Conservation (phyloP, 2,888 invertebrate genomes). For the Onthophagus sagittarius region DNA sequence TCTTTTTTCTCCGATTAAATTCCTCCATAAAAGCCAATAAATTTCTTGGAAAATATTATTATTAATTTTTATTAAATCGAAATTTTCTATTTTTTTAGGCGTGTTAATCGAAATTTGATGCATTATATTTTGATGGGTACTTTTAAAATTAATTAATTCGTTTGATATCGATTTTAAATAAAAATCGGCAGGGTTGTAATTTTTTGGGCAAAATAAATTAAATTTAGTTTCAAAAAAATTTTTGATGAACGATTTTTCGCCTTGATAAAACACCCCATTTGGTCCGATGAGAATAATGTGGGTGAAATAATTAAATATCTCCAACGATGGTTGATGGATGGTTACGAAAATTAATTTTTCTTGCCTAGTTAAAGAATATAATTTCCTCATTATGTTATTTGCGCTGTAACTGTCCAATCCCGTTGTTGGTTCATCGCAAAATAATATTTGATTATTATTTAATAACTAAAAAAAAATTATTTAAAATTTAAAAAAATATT, state of each 20-base stretch:
- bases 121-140: conserved; percentile 30
- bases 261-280: conserved; percentile 76
- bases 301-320: conserved; percentile 79
- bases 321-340: conserved; percentile 88
- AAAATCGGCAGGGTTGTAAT: conserved; percentile 84
- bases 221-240: conserved; percentile 46
- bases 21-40: conserved; percentile 67
- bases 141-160: not conserved
- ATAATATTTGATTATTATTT: conserved; percentile 82
- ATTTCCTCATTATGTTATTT: conserved; percentile 68
- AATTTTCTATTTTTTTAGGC: not conserved
- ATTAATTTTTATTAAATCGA: not conserved
- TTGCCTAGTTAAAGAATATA: conserved; percentile 60
- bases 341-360: conserved; percentile 82
- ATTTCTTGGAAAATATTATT: conserved; percentile 58
- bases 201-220: conserved; percentile 64
- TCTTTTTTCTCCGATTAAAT: conserved; percentile 60
- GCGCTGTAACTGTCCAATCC: conserved; percentile 90
- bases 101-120: conserved; percentile 32
- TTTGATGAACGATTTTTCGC: conserved; percentile 61
- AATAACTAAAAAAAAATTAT: conserved; percentile 58
- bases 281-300: conserved; percentile 72
- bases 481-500: not conserved
- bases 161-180: conserved; percentile 61
- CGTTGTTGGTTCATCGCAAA: conserved; percentile 93